Evolutionary conservation across 2,113 vertebrate genomes (phyloP).

Genomic region (Guaruba guarouba): DNA sequence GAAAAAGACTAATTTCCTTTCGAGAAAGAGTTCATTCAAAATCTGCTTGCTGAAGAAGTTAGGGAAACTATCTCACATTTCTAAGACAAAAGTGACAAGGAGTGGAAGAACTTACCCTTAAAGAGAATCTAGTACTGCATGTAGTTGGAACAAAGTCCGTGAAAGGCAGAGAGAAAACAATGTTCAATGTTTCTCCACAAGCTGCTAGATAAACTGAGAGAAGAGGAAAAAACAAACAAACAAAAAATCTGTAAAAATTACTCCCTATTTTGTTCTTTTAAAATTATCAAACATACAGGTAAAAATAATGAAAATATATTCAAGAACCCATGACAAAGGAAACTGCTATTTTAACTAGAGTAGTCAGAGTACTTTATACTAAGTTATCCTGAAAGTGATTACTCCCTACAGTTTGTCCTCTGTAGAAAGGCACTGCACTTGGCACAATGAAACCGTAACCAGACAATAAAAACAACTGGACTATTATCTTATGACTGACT

Average conservation of each 20-base stretch:
- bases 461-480: background rate
- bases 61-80: background rate
- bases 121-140: slow-evolving; percentile 89
- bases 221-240: slow-evolving; percentile 17
- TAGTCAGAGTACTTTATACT: background rate
- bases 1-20: background rate
- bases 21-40: background rate
- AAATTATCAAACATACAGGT: background rate
- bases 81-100: background rate
- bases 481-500: background rate
- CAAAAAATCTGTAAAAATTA: background rate
- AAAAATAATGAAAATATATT: background rate
- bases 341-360: background rate
- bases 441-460: background rate
- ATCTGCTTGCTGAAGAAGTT: background rate
- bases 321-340: background rate
- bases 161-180: slow-evolving; percentile 95
- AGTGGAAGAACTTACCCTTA: slow-evolving; percentile 77
- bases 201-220: slow-evolving; percentile 93
- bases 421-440: background rate
- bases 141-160: slow-evolving; percentile 93
- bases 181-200: slow-evolving; percentile 94
- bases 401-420: background rate
- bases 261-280: background rate
- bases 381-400: background rate